A percentile compares a stretch with the other conserved stretches of the same genome.
phyloP scores from a whole-genome alignment of 2,797 vertebrate species.

The Anabas testudineus region DNA sequence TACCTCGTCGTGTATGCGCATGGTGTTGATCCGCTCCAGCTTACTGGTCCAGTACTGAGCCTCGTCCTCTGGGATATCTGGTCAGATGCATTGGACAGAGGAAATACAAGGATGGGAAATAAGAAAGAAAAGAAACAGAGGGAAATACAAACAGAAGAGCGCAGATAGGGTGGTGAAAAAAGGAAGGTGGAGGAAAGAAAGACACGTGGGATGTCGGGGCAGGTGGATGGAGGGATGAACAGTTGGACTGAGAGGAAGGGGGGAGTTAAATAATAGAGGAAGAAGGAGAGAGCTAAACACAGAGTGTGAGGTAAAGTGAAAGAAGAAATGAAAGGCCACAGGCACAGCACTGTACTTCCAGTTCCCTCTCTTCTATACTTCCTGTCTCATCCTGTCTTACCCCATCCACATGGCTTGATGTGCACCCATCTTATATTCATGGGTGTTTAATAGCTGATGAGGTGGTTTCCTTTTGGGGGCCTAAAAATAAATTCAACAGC shows the following conservation, averaged over 20 bases:
- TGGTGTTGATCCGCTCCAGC: constrained; percentile 91
- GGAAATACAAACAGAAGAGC: not conserved
- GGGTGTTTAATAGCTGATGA: constrained; percentile 61
- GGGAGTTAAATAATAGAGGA: constrained; percentile 33
- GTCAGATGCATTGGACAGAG: constrained; percentile 6
- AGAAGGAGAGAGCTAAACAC: not conserved
- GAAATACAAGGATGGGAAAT: not conserved
- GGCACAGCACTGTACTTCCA: constrained; percentile 33
- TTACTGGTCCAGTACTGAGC: constrained; percentile 97
- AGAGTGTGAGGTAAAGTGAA: constrained; percentile 18
- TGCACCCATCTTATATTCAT: constrained; percentile 53
- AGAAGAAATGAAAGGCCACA: constrained; percentile 11
- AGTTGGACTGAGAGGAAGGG: not conserved
- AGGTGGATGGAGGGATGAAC: not conserved
- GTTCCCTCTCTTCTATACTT: constrained; percentile 22
- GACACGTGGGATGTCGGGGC: not conserved
- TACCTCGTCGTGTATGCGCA: constrained; percentile 90
- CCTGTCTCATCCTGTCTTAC: not conserved
- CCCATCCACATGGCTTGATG: constrained; percentile 9
- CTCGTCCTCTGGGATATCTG: constrained; percentile 96
- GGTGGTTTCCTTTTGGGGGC: constrained; percentile 36
- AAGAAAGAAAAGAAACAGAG: not conserved
- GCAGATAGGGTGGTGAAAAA: not conserved
- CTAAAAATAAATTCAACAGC: constrained; percentile 39
- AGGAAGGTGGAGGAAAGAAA: not conserved